These are phyloP conservation scores for Drosophila atroscutellata DNA, from an alignment of 2,888 invertebrate genomes.

Conservation along the genomic window DNA sequence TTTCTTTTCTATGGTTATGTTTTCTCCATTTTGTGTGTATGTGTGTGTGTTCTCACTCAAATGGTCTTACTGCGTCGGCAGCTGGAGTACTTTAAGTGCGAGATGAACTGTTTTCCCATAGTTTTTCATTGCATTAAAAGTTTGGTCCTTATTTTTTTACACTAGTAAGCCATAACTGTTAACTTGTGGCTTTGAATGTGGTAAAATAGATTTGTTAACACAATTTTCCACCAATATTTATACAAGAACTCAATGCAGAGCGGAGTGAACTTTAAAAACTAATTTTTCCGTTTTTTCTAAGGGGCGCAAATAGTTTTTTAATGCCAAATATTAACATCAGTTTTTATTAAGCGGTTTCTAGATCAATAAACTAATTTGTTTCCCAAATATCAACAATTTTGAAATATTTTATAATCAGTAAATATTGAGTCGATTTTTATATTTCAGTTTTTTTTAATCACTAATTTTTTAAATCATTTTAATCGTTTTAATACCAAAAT, in stretches of 20 bases:
- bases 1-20: constrained; percentile 22
- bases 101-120: constrained; percentile 10
- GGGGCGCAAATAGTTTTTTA: not conserved
- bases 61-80: constrained; percentile 39
- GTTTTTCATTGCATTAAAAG: constrained; percentile 12
- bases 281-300: not conserved
- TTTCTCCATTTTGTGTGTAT: not conserved
- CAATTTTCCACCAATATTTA: not conserved
- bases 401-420: not conserved
- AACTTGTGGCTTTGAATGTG: not conserved
- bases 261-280: not conserved
- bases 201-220: not conserved
- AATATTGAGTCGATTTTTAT: not conserved
- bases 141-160: not conserved
- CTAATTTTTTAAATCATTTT: not conserved
- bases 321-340: not conserved
- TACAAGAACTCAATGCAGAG: not conserved
- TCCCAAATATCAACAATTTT: not conserved
- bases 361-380: not conserved
- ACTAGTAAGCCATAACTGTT: not conserved
- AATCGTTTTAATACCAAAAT: not conserved
- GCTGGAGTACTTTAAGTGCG: constrained; percentile 39
- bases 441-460: not conserved
- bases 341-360: not conserved
- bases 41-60: constrained; percentile 25